Evolutionary conservation across 2,888 invertebrate genomes (phyloP), one percentile per base, ranked within the genome.

Genomic region (Melinaea menophilus): DNA sequence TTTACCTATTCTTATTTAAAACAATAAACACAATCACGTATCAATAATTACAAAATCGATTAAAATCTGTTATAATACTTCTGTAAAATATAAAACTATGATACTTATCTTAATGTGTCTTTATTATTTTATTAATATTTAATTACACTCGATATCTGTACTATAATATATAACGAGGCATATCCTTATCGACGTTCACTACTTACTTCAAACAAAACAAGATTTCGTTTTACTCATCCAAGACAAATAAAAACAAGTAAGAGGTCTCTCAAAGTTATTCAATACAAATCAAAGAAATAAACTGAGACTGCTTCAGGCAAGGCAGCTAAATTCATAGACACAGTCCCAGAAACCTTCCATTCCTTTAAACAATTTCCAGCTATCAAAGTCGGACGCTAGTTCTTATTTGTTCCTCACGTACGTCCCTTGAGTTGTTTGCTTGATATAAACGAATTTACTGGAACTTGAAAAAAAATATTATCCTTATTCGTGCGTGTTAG

Each of bases 321-420:
- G 22, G 51, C 51, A 51, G 7, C 51, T 41, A 41, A 5, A 9
- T 51, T 31, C 51, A 51, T 51, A 31, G 51, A 51, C 22, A 22
- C 31, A 31, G 51, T 31, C 51, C 51, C 31, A 51, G 51, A 51
- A 51, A 51, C 31, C 51, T 58, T 62, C 41, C 41, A 41, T 51
- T 51, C 54, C 58, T 62, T 62, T 51, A 62, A 62, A 62, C 62
- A 62, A 62, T 62, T 58, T 58, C 55, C 12, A 57, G 62, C 62
- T 51, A 55, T 62, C 62, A 58, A 46, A 62, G 62, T 61, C 51
- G 31, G 56, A 51, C 51, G 51, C 37, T 22, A 56, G 56, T 41
- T 62, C 58, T 62, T 22, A 22, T 22, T 22, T 22, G 22, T 62
- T 62, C 62, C 45, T 62, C 62, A 62, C 62, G 62, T 62, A 58